Base-by-base conservation (phyloP, 2,797 vertebrate species). In the Coregonus ussuriensis region DNA sequence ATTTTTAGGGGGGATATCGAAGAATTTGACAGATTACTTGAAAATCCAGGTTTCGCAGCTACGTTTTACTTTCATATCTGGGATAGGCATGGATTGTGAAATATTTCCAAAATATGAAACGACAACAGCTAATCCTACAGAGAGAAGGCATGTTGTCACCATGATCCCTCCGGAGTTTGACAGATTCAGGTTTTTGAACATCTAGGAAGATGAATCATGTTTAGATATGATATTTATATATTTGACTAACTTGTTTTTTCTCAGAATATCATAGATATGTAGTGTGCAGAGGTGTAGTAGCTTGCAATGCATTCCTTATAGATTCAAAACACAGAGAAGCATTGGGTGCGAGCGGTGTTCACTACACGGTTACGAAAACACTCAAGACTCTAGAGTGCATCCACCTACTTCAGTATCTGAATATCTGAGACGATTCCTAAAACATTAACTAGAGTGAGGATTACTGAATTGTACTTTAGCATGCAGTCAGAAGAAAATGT, bases 71-170 rank as follows among this genome's bases (percentile, higher is more conserved):
- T 87, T 88, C 79, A 82, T 87, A 87, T 83, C 78, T 83, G 84
- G 1, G 18, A 31, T 7, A 37, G 73, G 37, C 54, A 63, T 67
- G 37, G 75, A 54, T 67, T 33, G 54, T 65, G 71, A 71, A 75
- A 75, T 77, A 74, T 75, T 86, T 87, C 78, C 74, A 80, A 84
- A 84, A 83, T 75, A 81, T 82, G 87, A 88, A 67, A 80, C 90
- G 91, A 91, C 89, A 88, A 82, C 68, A 7, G 63, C 80, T 83
- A 88, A 87, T 88, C 87, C 84, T 63, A 76, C 79, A 77, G 90
- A 90, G 87, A 87, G 80, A 33, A 81, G 75, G 35, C 31, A 69
- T 81, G 25, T 68, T 81, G 76, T 73, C 83, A 83, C 77, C n/a
- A n/a, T 73, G 84, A 86, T 85, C 75, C 83, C 79, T 78, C 68